Evolutionary conservation across 2,113 vertebrate species (phyloP), one percentile per base, ranked within the genome.

Genomic region (Tragelaphus imberbis): DNA sequence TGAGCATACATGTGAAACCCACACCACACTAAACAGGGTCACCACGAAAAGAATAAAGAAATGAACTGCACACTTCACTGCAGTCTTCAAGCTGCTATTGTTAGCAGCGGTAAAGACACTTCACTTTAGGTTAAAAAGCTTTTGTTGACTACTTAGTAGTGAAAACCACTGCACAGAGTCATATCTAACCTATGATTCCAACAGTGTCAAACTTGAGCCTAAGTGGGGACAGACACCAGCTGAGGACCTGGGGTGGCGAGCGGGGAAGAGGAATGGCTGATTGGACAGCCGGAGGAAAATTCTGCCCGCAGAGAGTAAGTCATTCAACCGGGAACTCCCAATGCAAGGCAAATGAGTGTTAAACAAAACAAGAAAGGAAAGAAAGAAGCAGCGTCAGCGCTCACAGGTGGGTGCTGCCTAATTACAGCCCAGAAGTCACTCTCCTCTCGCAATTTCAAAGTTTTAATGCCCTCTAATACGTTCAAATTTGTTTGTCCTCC

Each of bases 231-330:
- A 11, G 9, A 16, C 56, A 8, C 25, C 44, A 0, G 1, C 55
- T 30, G 71, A 30, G 86, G 36, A 17, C 9, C 10, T 14, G 6
- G 19, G 12, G 36, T 2, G 3, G 49, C 2, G 8, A 28, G 13
- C 6, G 0, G 16, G 36, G 15, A 21, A 14, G n/a, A 17, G 4
- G 23, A 21, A 23, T 16, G 9, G 30, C 2, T 17, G 3, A 19
- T 8, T 1, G 47, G 80, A 79, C 27, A 17, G 19, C 2, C 0
- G 0, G n/a, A 11, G 25, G n/a, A 2, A 7, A n/a, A 30, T 9
- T 59, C 27, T 28, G 40, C 7, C 17, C 5, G 0, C 59, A 6
- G 84, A 81, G 77, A 71, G 16, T 21, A 15, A 23, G 63, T 56
- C 23, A 28, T 49, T 17, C 11, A 13, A 6, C 25, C 36, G 0